Conservation (phyloP, 1,140 invertebrate genomes). For the Neotoxoptera formosana region DNA sequence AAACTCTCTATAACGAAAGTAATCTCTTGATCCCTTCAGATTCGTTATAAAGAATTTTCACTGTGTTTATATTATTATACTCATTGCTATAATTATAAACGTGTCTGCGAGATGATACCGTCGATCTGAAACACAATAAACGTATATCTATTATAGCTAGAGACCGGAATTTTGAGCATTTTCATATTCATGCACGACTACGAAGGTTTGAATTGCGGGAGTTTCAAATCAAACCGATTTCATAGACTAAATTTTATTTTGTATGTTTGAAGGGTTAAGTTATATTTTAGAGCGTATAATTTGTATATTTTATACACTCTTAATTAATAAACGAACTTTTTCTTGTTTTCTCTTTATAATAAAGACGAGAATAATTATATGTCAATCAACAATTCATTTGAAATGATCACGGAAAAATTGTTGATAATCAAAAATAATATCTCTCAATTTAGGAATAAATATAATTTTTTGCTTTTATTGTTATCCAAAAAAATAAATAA, state of each 20-base stretch:
- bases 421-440: neutral
- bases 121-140: neutral
- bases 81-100: neutral
- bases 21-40: too few species aligned
- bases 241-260: neutral
- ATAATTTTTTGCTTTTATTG: too few species aligned
- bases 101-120: neutral
- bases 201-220: neutral
- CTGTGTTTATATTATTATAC: neutral
- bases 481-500: too few species aligned
- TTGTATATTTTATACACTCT: neutral
- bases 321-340: neutral
- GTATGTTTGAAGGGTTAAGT: neutral
- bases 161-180: neutral
- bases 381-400: neutral
- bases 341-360: neutral
- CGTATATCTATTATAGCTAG: neutral
- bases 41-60: neutral
- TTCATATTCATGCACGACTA: neutral
- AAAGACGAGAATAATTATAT: neutral
- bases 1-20: too few species aligned
- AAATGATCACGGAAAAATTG: too few species aligned
- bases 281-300: neutral
- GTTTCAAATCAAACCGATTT: neutral
- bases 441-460: too few species aligned